phyloP scores from a whole-genome alignment of 2,888 invertebrate species.

The Melolontha melolontha region DNA sequence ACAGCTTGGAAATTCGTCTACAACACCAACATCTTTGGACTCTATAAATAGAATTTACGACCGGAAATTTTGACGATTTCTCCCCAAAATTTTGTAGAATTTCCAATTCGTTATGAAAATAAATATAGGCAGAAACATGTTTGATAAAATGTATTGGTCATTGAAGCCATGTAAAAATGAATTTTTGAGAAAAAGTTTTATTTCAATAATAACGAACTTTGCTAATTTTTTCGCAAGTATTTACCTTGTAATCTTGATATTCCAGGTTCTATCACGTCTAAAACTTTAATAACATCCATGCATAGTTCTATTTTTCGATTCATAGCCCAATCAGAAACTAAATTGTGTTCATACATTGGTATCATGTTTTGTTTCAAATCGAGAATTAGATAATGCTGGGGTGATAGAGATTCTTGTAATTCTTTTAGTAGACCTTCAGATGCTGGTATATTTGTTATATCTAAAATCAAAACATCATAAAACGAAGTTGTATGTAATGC shows the following conservation, averaged over 20 bases:
- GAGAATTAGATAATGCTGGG: constrained; percentile 76
- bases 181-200: no score
- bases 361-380: constrained; percentile 79
- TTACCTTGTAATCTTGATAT: constrained; percentile 77
- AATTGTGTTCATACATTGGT: constrained; percentile 62
- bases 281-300: constrained; percentile 72
- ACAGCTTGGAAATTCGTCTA: no score
- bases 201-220: no score
- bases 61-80: no score
- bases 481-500: constrained; percentile 30
- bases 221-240: no score
- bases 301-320: constrained; percentile 76
- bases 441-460: constrained; percentile 66
- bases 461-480: constrained; percentile 56
- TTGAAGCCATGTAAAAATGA: no score
- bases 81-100: no score
- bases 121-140: no score
- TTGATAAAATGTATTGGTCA: no score
- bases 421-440: constrained; percentile 65
- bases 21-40: no score
- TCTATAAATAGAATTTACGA: no score
- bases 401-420: constrained; percentile 71
- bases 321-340: constrained; percentile 62
- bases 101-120: no score
- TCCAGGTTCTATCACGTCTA: constrained; percentile 78